A percentile compares a stretch with the other conserved stretches of the same genome.
These are phyloP conservation scores for Semicossyphus pulcher DNA, from an alignment of 2,113 vertebrate genomes.

Conservation along the genomic window DNA sequence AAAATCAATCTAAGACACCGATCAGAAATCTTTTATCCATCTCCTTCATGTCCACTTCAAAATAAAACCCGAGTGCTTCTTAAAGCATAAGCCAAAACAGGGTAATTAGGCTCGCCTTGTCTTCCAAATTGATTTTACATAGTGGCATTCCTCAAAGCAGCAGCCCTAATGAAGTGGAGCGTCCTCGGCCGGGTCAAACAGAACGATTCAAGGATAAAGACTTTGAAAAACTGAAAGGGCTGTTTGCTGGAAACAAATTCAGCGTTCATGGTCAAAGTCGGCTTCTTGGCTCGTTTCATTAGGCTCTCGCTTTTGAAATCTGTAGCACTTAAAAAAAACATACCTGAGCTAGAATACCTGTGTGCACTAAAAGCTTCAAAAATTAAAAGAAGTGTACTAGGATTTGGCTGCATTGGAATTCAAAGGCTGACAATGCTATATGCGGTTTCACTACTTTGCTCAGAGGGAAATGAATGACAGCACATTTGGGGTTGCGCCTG, in stretches of 20 bases:
- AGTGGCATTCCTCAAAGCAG: slow-evolving; percentile 55
- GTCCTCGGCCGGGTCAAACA: slow-evolving; percentile 64
- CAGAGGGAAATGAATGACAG: slow-evolving; percentile 22
- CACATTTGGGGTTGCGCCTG: not conserved
- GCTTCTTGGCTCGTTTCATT: slow-evolving; percentile 1
- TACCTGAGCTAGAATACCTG: not conserved
- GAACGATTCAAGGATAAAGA: slow-evolving; percentile 64
- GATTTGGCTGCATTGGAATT: slow-evolving; percentile 1
- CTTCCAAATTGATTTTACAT: slow-evolving; percentile 66
- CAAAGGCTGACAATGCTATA: not conserved
- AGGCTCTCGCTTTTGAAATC: not conserved
- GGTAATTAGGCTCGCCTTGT: slow-evolving; percentile 49
- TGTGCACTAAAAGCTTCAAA: slow-evolving; percentile 1
- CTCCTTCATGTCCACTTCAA: slow-evolving; percentile 15
- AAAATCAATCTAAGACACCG: slow-evolving; percentile 15
- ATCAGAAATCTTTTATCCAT: slow-evolving; percentile 4
- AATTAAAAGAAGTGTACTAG: not conserved
- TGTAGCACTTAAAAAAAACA: slow-evolving; percentile 1
- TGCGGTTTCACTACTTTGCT: not conserved
- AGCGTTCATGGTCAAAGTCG: slow-evolving; percentile 24
- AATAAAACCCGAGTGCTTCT: slow-evolving; percentile 11
- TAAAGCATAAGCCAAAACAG: slow-evolving; percentile 50
- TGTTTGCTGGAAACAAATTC: slow-evolving; percentile 19
- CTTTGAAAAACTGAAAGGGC: slow-evolving; percentile 59
- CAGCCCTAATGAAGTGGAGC: slow-evolving; percentile 54